These are phyloP conservation scores for Goniozus legneri DNA, from an alignment of 1,140 invertebrate genomes.

Conservation along the genomic window DNA sequence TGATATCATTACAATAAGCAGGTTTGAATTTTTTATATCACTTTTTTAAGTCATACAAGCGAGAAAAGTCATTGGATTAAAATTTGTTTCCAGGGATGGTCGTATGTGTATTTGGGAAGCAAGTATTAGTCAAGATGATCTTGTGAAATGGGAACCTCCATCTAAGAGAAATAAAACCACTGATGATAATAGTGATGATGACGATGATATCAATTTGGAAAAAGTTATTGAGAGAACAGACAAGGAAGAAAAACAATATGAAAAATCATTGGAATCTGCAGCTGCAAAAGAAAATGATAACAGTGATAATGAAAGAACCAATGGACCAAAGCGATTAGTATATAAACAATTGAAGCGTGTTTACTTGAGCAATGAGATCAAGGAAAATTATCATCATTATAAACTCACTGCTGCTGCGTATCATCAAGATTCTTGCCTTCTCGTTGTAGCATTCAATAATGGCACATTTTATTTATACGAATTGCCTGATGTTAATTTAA, in stretches of 20 bases:
- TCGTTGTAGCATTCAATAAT: conserved; percentile 71
- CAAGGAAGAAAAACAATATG: conserved; percentile 23
- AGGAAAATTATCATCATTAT: conserved; percentile 58
- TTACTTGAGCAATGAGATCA: conserved; percentile 69
- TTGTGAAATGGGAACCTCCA: conserved; percentile 55
- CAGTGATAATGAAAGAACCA: conserved; percentile 7
- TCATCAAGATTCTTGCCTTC: conserved; percentile 71
- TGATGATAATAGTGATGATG: conserved; percentile 51
- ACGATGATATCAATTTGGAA: conserved; percentile 46
- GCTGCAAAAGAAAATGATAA: neutral
- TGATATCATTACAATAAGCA: conserved; percentile 73
- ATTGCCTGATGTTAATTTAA: conserved; percentile 86
- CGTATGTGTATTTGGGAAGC: conserved; percentile 86
- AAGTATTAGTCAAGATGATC: conserved; percentile 65
- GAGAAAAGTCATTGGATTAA: conserved; percentile 1
- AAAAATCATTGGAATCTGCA: neutral
- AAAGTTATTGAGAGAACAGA: conserved; percentile 40
- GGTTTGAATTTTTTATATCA: too few relatives aligned
- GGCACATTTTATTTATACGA: conserved; percentile 89
- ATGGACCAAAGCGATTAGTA: conserved; percentile 54
- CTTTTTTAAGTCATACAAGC: too few relatives aligned
- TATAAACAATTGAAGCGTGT: conserved; percentile 70
- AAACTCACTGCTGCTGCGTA: conserved; percentile 75
- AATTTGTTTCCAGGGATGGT: conserved; percentile 54
- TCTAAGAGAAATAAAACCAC: conserved; percentile 50